These are phyloP conservation scores for Masnerella sp. DNA, from an alignment of 2,888 invertebrate genomes.

Conservation along the genomic window DNA sequence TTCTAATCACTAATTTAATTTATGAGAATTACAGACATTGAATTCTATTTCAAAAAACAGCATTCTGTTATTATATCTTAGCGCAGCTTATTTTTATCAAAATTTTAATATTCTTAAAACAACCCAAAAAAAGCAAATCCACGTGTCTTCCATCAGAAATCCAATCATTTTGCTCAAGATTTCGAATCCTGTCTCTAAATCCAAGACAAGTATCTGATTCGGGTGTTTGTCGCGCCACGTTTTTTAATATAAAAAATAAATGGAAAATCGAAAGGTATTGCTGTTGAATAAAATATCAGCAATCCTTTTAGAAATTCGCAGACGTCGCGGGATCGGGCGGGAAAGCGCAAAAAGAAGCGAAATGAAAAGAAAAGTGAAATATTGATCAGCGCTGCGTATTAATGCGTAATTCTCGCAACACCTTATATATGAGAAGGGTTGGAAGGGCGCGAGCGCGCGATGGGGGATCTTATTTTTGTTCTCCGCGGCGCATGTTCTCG, in stretches of 20 bases:
- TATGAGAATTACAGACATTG: no score
- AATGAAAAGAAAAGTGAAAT: conserved; percentile 43
- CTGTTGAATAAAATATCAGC: conserved; percentile 38
- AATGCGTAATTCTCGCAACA: conserved; percentile 53
- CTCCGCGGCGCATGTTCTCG: conserved; percentile 58
- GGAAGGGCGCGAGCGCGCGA: conserved; percentile 55
- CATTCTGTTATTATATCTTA: no score
- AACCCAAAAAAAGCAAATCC: no score
- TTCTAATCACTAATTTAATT: no score
- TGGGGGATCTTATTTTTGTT: conserved; percentile 62
- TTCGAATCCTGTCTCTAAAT: no score
- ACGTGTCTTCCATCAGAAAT: no score
- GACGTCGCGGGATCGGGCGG: neutral
- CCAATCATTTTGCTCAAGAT: no score
- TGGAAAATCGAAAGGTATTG: conserved; percentile 31
- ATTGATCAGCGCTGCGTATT: conserved; percentile 46
- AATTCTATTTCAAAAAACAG: no score
- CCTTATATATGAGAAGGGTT: conserved; percentile 57
- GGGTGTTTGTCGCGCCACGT: neutral
- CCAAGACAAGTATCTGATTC: conserved; percentile 1
- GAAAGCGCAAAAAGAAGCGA: neutral
- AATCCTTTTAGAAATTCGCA: conserved; percentile 32
- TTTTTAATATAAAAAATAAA: conserved; percentile 24
- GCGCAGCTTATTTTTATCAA: no score
- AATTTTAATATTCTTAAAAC: no score